These are phyloP conservation scores for Boulengeromyrus knoepffleri DNA, from an alignment of 2,113 vertebrate species.

Conservation along the genomic window DNA sequence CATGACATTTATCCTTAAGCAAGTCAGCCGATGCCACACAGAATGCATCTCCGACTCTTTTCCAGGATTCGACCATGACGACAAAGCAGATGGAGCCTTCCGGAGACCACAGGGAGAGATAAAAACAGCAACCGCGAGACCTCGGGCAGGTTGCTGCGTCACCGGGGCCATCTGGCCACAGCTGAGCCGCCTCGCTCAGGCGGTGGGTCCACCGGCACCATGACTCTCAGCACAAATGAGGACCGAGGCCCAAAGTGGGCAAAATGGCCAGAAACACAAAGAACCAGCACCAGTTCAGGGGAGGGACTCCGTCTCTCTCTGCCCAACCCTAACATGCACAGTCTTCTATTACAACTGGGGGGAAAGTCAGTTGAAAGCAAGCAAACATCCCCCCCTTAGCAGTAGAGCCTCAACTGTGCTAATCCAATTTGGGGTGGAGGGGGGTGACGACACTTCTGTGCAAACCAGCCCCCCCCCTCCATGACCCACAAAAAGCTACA, in stretches of 20 bases:
- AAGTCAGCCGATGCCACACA: not conserved
- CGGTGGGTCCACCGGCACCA: conserved; percentile 39
- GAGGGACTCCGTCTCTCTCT: not conserved
- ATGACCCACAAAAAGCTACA: not conserved
- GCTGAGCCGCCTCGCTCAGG: conserved; percentile 22
- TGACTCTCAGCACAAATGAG: conserved; percentile 29
- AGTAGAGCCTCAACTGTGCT: not conserved
- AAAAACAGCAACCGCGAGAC: not conserved
- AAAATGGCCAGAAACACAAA: conserved; percentile 28
- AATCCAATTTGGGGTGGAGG: not conserved
- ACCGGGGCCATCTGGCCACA: not conserved
- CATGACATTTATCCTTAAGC: not conserved
- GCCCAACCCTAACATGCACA: not conserved
- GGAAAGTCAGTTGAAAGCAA: not conserved
- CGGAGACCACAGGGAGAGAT: not conserved
- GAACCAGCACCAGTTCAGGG: conserved; percentile 16
- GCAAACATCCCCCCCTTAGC: not conserved
- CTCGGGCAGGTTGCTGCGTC: conserved; percentile 22
- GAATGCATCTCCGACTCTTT: not conserved
- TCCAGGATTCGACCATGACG: not conserved
- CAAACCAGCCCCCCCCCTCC: conserved; percentile 21
- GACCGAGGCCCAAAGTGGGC: conserved; percentile 1
- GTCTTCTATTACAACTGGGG: not conserved
- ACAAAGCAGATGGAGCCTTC: not conserved
- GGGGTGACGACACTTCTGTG: conserved; percentile 29